Percentiles rank a stretch among this genome's conserved stretches.
These are phyloP conservation scores for Acropternis orthonyx DNA, from an alignment of 2,797 vertebrate genomes.

Conservation along the genomic window DNA sequence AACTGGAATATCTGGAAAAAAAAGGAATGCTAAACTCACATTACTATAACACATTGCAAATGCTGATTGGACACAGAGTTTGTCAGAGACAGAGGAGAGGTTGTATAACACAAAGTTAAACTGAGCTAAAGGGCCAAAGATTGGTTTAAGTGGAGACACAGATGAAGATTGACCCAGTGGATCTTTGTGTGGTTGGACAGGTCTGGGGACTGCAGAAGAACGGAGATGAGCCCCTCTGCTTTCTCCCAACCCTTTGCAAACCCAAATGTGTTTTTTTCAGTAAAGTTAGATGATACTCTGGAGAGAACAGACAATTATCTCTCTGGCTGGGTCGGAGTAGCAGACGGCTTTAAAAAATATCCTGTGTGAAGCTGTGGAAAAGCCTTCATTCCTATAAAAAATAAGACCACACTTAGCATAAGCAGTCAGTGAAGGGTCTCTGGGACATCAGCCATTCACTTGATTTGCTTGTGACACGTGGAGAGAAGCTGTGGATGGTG, in stretches of 20 bases:
- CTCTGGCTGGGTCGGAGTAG: background rate
- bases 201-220: background rate
- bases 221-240: fast-evolving
- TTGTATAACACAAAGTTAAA: background rate
- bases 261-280: background rate
- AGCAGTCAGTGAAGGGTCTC: background rate
- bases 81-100: background rate
- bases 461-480: background rate
- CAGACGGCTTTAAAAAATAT: background rate
- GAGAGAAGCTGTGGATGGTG: background rate
- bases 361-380: background rate
- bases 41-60: background rate
- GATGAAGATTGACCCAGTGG: background rate
- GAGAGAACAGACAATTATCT: background rate
- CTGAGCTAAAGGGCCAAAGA: background rate
- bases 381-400: background rate
- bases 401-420: background rate
- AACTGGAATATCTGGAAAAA: conserved; percentile 1
- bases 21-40: background rate
- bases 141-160: background rate
- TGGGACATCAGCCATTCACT: background rate
- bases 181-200: background rate
- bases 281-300: background rate
- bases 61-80: background rate
- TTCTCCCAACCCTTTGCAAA: background rate